Evolutionary conservation across 2,888 invertebrate genomes (phyloP).

Genomic region (Digitonthophagus gazella): DNA sequence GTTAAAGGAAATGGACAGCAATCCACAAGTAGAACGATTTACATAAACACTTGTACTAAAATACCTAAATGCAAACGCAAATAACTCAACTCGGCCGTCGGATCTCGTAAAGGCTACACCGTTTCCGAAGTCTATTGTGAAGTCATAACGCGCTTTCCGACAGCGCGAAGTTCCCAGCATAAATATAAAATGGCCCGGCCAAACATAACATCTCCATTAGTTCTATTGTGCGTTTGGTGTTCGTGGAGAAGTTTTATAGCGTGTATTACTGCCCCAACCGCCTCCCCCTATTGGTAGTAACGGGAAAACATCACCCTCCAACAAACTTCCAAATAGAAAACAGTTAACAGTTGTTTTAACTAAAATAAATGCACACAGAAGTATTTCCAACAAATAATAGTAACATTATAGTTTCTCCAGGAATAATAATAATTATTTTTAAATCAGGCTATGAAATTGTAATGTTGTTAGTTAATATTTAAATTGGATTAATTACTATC

Average conservation of each 20-base stretch:
- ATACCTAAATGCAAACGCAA: no score
- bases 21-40: no score
- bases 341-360: no score
- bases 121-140: not conserved
- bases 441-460: no score
- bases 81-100: not conserved
- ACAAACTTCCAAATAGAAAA: no score
- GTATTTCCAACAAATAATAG: not conserved
- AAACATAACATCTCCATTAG: slow-evolving; percentile 10
- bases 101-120: not conserved
- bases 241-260: not conserved
- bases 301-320: not conserved
- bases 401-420: no score
- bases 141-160: not conserved
- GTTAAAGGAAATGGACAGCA: no score
- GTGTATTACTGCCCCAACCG: no score
- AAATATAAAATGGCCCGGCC: slow-evolving; percentile 6
- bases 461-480: not conserved
- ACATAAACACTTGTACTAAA: no score
- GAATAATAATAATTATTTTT: no score
- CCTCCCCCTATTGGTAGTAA: not conserved
- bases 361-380: no score
- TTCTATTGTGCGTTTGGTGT: slow-evolving; percentile 4
- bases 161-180: slow-evolving; percentile 1
- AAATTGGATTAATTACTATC: not conserved